A percentile compares a stretch with the other conserved stretches of the same genome.
phyloP scores from a whole-genome alignment of 2,797 vertebrate genomes.

The Lepus townsendii region DNA sequence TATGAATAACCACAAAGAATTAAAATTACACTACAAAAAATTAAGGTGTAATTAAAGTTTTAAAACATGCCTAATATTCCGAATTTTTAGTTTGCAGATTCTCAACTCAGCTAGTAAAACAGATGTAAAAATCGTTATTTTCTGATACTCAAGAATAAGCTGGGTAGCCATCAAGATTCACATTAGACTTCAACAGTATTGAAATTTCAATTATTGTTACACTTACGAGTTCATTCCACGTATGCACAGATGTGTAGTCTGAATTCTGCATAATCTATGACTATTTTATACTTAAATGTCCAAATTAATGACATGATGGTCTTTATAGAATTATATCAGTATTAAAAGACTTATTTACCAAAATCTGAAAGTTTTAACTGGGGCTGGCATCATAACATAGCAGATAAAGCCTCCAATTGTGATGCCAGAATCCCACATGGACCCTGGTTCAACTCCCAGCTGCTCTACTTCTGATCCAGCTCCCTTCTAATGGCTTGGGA shows the following conservation, averaged over 20 bases:
- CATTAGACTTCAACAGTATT: not conserved
- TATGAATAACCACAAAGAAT: slow-evolving; percentile 34
- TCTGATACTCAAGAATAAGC: not conserved
- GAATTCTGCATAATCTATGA: slow-evolving; percentile 30
- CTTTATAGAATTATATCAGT: slow-evolving; percentile 14
- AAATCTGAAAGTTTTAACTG: not conserved
- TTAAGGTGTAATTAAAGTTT: slow-evolving; percentile 11
- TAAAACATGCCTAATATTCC: not conserved
- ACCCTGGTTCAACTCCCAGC: no score
- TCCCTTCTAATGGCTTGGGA: no score
- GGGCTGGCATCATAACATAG: no score
- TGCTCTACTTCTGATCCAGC: no score
- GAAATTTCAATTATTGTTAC: slow-evolving; percentile 32
- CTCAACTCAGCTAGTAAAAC: slow-evolving; percentile 43
- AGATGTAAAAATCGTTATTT: not conserved
- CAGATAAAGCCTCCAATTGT: no score
- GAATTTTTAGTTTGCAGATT: not conserved
- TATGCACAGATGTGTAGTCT: not conserved
- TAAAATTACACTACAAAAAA: slow-evolving; percentile 46
- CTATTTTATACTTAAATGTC: slow-evolving; percentile 56
- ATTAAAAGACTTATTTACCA: not conserved
- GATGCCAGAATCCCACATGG: no score
- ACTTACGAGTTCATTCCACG: not conserved
- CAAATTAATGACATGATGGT: slow-evolving; percentile 12
- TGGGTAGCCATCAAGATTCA: not conserved